phyloP scores from a whole-genome alignment of 2,888 invertebrate genomes.

The Leptodirus hochenwartii region DNA sequence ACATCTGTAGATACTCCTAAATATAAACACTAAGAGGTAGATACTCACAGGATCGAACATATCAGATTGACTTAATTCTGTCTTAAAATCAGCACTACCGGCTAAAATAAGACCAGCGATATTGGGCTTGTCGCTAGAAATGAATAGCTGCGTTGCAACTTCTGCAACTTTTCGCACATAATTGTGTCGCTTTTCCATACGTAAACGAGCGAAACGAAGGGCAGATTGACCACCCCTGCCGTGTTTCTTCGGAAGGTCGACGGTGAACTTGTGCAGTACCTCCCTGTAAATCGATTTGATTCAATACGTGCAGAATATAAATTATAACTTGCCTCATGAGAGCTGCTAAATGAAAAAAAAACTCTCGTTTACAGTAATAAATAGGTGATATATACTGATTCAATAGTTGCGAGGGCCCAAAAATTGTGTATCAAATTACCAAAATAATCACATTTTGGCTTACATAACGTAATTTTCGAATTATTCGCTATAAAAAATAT shows the following conservation, averaged over 20 bases:
- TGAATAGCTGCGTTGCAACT: constrained; percentile 92
- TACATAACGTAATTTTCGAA: too few relatives aligned
- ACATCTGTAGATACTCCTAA: constrained; percentile 5
- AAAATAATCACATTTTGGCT: too few relatives aligned
- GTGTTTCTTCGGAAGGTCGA: constrained; percentile 98
- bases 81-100: constrained; percentile 99
- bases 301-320: too few relatives aligned
- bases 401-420: too few relatives aligned
- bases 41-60: constrained; percentile 95
- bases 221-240: constrained; percentile 99
- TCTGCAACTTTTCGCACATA: constrained; percentile 97
- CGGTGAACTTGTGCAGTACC: constrained; percentile 91
- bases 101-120: constrained; percentile 95
- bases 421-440: too few relatives aligned
- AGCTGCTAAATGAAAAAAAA: constrained; percentile 11
- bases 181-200: constrained; percentile 99
- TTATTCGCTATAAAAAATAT: too few relatives aligned
- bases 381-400: too few relatives aligned
- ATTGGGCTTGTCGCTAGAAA: constrained; percentile 93
- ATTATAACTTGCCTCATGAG: too few relatives aligned
- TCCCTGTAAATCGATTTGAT: too few relatives aligned
- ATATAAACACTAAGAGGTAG: constrained; percentile 4
- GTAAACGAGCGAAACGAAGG: constrained; percentile 94
- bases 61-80: constrained; percentile 97
- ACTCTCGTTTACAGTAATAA: too few relatives aligned